Base-by-base conservation (phyloP, 2,113 vertebrate species). In the Neogobius melanostomus region DNA sequence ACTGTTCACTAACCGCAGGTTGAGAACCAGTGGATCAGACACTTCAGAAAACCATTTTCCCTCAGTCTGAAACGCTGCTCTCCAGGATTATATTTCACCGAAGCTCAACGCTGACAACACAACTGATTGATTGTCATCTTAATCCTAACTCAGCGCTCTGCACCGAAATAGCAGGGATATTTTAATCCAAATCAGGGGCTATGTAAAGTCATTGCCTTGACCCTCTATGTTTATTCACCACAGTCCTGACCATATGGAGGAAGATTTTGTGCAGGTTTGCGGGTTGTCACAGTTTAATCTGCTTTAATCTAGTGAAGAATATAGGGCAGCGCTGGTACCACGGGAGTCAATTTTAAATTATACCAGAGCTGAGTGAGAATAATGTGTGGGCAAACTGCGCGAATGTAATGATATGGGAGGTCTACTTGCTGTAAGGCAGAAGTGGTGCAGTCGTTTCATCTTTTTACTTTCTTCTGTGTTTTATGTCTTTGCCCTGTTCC, bases 251-350 rank as follows among this genome's bases (percentile, higher is more conserved):
- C 89, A 90, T 90, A 91, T 87, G 88, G 82, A 78, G 76, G 76
- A 87, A 81, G 88, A 91, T 92, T 91, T 92, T 91, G 87, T 77
- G 77, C 80, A 85, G 79, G 87, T 91, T 90, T 92, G 91, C 91
- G 85, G 91, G 82, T 86, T 66, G 28, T 36, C 28, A 36, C 28
- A 4, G 28, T 5, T 36, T 36, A 36, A 36, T 36, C 28, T 36
- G 28, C 28, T 36, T 36, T 36, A 36, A 36, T 36, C 28, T 36
- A 36, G 28, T 36, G 28, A 4, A 36, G 28, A 36, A 78, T 85
- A 88, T 80, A 85, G 76, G 68, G 72, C 75, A 68, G 71, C 84
- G 71, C 79, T 78, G 71, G 59, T 65, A 66, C 49, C 51, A 83
- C 80, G 87, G 57, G 66, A 68, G 83, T 85, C 83, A 70, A 76